Percentiles rank a stretch among this genome's conserved stretches.
Evolutionary conservation across 2,797 vertebrate genomes (phyloP).

Genomic region (Notamacropus eugenii): DNA sequence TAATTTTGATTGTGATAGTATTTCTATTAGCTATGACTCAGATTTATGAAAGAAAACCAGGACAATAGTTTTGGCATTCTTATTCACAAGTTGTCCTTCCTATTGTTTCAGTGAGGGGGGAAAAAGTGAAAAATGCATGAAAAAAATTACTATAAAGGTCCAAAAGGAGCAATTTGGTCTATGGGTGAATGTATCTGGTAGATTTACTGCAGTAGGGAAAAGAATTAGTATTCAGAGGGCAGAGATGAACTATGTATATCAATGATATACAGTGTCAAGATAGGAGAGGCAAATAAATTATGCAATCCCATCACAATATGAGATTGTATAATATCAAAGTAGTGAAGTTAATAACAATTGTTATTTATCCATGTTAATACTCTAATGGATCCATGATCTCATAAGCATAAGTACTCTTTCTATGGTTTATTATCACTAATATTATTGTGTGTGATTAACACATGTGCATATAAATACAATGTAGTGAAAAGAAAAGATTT

Average conservation of each 20-base stretch:
- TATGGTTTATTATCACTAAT: no score
- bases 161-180: not conserved
- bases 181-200: not conserved
- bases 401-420: no score
- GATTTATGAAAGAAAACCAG: no score
- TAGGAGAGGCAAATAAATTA: not conserved
- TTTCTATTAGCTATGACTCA: not conserved
- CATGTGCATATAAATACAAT: no score
- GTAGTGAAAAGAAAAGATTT: no score
- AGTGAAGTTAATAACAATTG: not conserved
- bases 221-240: not conserved
- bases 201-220: no score
- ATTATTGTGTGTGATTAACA: no score
- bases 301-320: not conserved
- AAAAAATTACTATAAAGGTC: not conserved
- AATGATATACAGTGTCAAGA: not conserved
- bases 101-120: not conserved
- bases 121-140: not conserved
- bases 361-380: not conserved
- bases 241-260: not conserved
- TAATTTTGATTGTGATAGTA: not conserved
- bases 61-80: not conserved
- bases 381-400: no score
- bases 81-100: not conserved
- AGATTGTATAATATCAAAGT: not conserved